Percentiles rank a stretch among this genome's conserved stretches.
Evolutionary conservation across 2,113 vertebrate genomes (phyloP).

Genomic region (Nesoenas mayeri): DNA sequence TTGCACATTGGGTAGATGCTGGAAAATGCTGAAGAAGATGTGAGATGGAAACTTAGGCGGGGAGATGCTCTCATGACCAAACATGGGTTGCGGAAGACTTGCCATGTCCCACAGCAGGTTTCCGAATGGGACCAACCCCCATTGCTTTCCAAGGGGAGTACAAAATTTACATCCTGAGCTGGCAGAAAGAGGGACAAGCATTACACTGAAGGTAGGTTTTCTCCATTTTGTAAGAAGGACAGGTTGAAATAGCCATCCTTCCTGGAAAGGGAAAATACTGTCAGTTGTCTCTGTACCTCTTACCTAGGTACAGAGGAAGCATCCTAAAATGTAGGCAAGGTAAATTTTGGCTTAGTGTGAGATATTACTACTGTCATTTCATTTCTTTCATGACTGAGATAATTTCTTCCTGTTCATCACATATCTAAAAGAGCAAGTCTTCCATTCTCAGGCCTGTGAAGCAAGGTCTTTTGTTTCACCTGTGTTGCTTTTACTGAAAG

Average conservation of each 20-base stretch:
- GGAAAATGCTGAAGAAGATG: conserved; percentile 32
- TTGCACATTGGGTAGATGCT: conserved; percentile 28
- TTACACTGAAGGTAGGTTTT: background rate
- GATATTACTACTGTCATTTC: background rate
- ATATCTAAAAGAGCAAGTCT: background rate
- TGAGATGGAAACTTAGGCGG: conserved; percentile 6
- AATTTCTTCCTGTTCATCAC: background rate
- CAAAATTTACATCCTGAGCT: background rate
- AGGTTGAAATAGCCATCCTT: background rate
- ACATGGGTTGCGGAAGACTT: background rate
- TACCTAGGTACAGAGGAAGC: background rate
- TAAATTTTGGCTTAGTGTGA: background rate
- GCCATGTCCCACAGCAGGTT: background rate
- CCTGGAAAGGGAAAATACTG: background rate
- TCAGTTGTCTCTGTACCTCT: background rate
- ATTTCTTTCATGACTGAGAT: background rate
- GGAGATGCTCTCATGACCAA: background rate
- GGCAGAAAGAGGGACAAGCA: background rate
- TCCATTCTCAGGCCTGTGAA: background rate
- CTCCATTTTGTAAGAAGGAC: background rate
- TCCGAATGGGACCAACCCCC: background rate
- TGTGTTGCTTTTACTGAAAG: background rate
- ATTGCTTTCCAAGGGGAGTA: background rate
- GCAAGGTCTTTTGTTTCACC: background rate
- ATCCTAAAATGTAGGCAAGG: background rate